phyloP scores from a whole-genome alignment of 2,113 vertebrate species.

The Phalacrocorax brasilianus region DNA sequence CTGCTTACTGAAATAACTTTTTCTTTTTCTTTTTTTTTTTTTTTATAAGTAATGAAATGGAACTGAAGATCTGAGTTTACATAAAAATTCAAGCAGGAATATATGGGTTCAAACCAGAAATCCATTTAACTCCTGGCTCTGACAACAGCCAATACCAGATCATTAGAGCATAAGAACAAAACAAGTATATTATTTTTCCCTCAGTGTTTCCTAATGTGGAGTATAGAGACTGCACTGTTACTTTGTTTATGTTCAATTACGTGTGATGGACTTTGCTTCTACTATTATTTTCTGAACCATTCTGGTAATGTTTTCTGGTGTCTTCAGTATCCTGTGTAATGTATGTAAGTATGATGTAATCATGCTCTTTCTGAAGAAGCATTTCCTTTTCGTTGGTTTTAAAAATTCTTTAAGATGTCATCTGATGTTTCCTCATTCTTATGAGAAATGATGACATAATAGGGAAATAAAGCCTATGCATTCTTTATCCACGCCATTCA shows the following conservation, averaged over 20 bases:
- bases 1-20: slow-evolving; percentile 22
- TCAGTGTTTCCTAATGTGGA: background rate
- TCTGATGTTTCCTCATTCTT: background rate
- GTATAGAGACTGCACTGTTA: background rate
- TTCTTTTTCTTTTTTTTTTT: background rate
- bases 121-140: background rate
- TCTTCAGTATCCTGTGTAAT: background rate
- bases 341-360: background rate
- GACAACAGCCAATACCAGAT: background rate
- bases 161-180: background rate
- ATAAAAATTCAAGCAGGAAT: background rate
- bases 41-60: background rate
- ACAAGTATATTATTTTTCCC: background rate
- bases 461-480: background rate
- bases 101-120: background rate
- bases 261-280: background rate
- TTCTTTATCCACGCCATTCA: background rate
- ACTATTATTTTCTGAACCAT: background rate
- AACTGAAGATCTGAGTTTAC: slow-evolving; percentile 23
- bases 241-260: background rate
- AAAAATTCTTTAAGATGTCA: background rate
- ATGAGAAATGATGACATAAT: background rate
- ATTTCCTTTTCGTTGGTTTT: background rate
- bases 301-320: background rate
- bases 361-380: background rate